These are phyloP conservation scores for Limenitis arthemis DNA, from an alignment of 2,888 invertebrate species.

Conservation along the genomic window DNA sequence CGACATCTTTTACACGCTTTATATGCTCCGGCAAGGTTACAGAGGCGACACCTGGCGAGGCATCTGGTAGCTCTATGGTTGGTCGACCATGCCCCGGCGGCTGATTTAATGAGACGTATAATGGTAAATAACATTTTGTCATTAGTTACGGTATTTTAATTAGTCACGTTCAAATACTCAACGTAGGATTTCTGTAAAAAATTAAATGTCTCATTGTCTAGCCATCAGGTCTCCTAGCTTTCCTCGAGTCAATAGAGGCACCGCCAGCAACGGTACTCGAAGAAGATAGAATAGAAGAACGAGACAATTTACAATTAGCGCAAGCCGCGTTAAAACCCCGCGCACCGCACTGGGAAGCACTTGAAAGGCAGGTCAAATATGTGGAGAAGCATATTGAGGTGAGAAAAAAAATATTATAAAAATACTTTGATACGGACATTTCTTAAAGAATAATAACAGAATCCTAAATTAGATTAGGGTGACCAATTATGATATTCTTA, in stretches of 20 bases:
- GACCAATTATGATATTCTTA: no score
- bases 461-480: no score
- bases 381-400: conserved; percentile 90
- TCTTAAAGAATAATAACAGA: no score
- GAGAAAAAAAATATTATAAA: conserved; percentile 8
- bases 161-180: no score
- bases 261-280: conserved; percentile 83
- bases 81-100: conserved; percentile 93
- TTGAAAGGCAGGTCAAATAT: conserved; percentile 80
- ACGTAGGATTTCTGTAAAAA: neutral
- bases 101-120: conserved; percentile 87
- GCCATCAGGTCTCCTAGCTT: conserved; percentile 93
- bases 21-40: conserved; percentile 80
- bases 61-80: conserved; percentile 97
- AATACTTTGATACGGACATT: no score
- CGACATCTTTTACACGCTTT: conserved; percentile 93
- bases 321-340: conserved; percentile 82
- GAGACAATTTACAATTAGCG: conserved; percentile 97
- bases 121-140: conserved; percentile 77
- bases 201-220: conserved; percentile 40
- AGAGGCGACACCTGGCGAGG: conserved; percentile 90
- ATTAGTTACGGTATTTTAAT: no score
- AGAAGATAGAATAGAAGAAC: conserved; percentile 79
- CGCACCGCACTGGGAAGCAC: conserved; percentile 79
- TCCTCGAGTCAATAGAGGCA: conserved; percentile 88